Percentiles rank a stretch among this genome's conserved stretches.
Conservation (phyloP, 2,888 invertebrate genomes). For the Yponomeuta malinellus region DNA sequence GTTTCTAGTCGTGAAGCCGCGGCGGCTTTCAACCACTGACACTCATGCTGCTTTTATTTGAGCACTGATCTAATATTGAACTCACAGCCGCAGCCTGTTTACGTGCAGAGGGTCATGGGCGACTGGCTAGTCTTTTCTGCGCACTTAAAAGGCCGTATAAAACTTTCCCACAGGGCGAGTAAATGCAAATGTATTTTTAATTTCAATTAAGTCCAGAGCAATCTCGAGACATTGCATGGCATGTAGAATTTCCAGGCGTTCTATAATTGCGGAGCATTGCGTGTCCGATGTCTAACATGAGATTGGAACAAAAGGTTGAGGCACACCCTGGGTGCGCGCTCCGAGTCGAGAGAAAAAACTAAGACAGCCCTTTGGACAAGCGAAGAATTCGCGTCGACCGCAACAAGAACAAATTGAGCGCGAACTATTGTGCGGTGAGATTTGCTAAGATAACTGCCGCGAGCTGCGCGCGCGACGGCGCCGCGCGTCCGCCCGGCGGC, state of each 20-base stretch:
- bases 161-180: background rate
- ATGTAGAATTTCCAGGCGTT: slow-evolving; percentile 1
- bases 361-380: slow-evolving; percentile 62
- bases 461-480: slow-evolving; percentile 35
- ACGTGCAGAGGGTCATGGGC: slow-evolving; percentile 2
- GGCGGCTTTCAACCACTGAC: slow-evolving; percentile 51
- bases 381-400: slow-evolving; percentile 68
- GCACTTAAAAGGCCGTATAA: background rate
- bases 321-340: slow-evolving; percentile 42
- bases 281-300: slow-evolving; percentile 40
- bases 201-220: background rate
- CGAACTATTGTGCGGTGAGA: slow-evolving; percentile 72
- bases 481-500: slow-evolving; percentile 36
- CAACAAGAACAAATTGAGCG: slow-evolving; percentile 74
- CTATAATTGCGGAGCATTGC: slow-evolving; percentile 40
- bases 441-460: slow-evolving; percentile 70
- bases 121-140: background rate
- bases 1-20: slow-evolving; percentile 40
- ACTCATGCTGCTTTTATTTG: slow-evolving; percentile 48
- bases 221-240: background rate
- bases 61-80: slow-evolving; percentile 44
- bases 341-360: slow-evolving; percentile 56
- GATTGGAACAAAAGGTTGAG: slow-evolving; percentile 39
- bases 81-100: slow-evolving; percentile 19
- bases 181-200: slow-evolving; percentile 1